These are phyloP conservation scores for Dendronephthya gigantea DNA, from an alignment of 64 coral and sea anemone species.

Conservation along the genomic window DNA sequence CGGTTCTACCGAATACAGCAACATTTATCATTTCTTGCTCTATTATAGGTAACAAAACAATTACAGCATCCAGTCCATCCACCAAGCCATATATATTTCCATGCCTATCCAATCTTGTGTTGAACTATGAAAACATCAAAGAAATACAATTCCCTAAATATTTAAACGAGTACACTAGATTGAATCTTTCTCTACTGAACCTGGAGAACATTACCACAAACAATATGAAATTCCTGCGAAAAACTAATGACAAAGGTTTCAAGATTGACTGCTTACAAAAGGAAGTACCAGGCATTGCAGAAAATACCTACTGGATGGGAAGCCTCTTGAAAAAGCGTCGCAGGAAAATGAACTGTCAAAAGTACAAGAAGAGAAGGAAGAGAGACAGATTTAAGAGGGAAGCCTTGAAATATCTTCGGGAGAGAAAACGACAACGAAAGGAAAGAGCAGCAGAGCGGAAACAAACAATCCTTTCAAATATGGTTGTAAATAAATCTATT, in stretches of 20 bases:
- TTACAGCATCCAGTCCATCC: no score
- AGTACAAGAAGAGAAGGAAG: constrained; percentile 13
- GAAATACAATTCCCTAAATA: not conserved
- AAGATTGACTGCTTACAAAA: not conserved
- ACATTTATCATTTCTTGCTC: no score
- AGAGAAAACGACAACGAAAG: not conserved
- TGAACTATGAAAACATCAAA: not conserved
- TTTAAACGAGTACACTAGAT: not conserved
- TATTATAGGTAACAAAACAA: no score
- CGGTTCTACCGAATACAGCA: no score
- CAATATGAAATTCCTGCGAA: not conserved
- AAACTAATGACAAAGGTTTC: not conserved
- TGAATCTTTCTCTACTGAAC: no score
- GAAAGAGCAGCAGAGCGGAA: not conserved
- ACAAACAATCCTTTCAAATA: not conserved
- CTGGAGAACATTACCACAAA: no score
- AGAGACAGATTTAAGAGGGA: not conserved
- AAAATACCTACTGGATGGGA: not conserved
- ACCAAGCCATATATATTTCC: no score
- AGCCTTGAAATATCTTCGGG: not conserved
- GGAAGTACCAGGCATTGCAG: not conserved
- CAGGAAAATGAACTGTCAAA: constrained; percentile 5
- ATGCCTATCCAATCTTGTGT: no score
- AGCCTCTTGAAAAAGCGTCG: not conserved
- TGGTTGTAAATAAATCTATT: constrained; percentile 16